Percentiles rank a stretch among this genome's conserved stretches.
phyloP scores from a whole-genome alignment of 2,797 vertebrate species.

The Lepus oiostolus region DNA sequence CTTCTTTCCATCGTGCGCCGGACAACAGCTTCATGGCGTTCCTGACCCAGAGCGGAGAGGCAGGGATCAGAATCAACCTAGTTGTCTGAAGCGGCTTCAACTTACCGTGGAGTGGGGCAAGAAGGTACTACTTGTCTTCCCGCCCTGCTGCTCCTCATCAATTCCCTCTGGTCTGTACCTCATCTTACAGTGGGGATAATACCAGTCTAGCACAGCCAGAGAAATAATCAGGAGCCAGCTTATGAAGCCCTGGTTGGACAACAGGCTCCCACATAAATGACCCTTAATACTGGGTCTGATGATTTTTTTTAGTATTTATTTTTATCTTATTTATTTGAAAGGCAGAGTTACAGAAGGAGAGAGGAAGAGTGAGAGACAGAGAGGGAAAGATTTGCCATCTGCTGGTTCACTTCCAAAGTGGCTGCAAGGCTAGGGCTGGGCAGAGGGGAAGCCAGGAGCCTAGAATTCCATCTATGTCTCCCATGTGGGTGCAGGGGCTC shows the following conservation, averaged over 20 bases:
- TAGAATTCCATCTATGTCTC: no score
- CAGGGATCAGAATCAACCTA: not conserved
- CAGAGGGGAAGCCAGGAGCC: no score
- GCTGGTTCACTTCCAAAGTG: no score
- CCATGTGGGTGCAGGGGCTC: no score
- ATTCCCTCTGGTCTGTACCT: not conserved
- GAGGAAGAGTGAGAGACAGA: no score
- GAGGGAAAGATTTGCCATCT: no score
- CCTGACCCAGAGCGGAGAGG: conserved; percentile 87
- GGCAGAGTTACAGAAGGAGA: no score
- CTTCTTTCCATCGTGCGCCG: conserved; percentile 94
- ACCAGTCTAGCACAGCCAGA: not conserved
- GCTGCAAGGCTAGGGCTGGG: no score
- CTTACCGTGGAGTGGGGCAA: not conserved
- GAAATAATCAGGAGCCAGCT: not conserved
- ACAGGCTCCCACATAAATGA: not conserved
- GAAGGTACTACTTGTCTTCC: not conserved
- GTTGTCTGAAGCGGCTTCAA: not conserved
- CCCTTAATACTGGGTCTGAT: not conserved
- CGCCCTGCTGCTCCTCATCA: not conserved
- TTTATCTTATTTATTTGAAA: no score
- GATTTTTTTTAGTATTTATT: no score
- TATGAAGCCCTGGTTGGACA: not conserved
- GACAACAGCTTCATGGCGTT: conserved; percentile 96
- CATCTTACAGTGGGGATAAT: not conserved